Evolutionary conservation across 2,797 vertebrate species (phyloP), one percentile per base, ranked within the genome.

Genomic region (Macrochelys suwanniensis): DNA sequence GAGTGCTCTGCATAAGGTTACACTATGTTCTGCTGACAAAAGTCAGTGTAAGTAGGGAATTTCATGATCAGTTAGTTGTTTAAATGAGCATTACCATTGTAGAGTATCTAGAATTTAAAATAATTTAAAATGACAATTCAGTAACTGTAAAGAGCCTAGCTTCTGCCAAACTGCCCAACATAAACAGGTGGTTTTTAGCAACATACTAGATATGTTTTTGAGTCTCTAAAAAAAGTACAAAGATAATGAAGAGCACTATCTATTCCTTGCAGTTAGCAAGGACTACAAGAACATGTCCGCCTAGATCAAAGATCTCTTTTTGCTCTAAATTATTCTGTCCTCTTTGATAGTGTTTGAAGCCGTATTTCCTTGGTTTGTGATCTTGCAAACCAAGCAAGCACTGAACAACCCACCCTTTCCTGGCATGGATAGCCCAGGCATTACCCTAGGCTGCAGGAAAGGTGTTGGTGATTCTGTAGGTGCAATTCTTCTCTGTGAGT

Each of bases 41-140:
- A 79, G 90, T 76, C 89, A 93, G 11, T 1, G 10, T 90, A 87
- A 94, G 42, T 80, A 50, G n/a, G 61, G 51, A 93, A 83, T 79
- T 95, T 89, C 90, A 1, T 80, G 51, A 86, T 82, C 92, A 91
- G 87, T 28, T 92, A 83, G 88, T 86, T 79, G 19, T 94, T 96
- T 82, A 9, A 94, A 88, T 83, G 96, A 97, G 88, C 86, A 26
- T 21, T 87, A 80, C 87, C 33, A 87, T 37, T 84, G 31, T 83
- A 95, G 78, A 51, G 71, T 87, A 31, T 93, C 80, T 97, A 95
- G 83, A 94, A 96, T 53, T 3, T 84, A 87, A 97, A 97, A 86
- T 86, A 92, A 89, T 53, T 2, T 85, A 80, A 91, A 97, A 94
- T 88, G 93, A 88, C 96, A 92, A 6, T 84, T 97, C 96, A 92